Evolutionary conservation across 2,113 vertebrate species (phyloP), one percentile per base, ranked within the genome.

Genomic region (Gambusia affinis): DNA sequence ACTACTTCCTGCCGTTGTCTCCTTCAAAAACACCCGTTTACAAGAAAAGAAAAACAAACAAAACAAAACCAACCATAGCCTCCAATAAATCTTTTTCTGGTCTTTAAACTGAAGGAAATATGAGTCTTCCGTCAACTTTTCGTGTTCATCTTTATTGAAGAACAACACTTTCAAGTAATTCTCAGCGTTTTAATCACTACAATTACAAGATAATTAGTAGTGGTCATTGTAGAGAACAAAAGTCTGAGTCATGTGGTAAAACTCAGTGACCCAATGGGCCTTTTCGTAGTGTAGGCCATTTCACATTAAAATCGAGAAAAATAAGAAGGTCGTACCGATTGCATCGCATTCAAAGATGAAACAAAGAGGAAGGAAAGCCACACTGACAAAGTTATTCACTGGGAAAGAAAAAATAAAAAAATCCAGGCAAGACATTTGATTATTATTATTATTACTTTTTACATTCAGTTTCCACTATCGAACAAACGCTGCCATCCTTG

Each of bases 121-220:
- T 12, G 1, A 65, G n/a, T 12, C 60, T 19, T 17, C 1, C 19
- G 42, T 24, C 15, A 8, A 67, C 31, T 75, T 39, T 76, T 70
- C 4, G 84, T 91, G 88, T 89, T 92, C 85, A 90, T 89, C 86
- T 95, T 94, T 95, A 95, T 94, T 94, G 88, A 93, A 91, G 90
- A 92, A 73, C 86, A 89, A 88, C 78, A 85, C 86, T 85, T 94
- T 94, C 89, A 94, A 92, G 92, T 94, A 93, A 90, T 81, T 92
- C 84, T 90, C 89, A 78, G 86, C 87, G 80, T 89, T 84, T 47
- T 87, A 91, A 91, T 84, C 80, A 73, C 89, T 92, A 93, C 88
- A 79, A 64, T 82, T 86, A 88, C 75, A 82, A 72, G 70, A 87
- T 90, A 78, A 86, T 92, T 90, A 92, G 88, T 90, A 89, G 88